Percentiles rank a stretch among this genome's conserved stretches.
Evolutionary conservation across 2,888 invertebrate species (phyloP).

Genomic region (Dyspetes luteomarginatus): DNA sequence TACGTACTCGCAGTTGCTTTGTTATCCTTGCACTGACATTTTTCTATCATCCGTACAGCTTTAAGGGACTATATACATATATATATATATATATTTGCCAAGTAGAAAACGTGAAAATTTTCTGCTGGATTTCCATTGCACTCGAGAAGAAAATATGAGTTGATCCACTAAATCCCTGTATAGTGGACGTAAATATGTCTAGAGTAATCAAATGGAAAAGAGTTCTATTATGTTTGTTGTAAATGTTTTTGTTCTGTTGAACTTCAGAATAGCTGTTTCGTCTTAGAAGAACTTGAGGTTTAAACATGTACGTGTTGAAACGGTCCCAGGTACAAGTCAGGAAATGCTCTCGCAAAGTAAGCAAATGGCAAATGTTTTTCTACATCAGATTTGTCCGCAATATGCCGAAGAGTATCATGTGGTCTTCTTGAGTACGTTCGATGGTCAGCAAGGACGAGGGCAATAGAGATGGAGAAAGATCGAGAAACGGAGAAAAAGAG

Average conservation of each 20-base stretch:
- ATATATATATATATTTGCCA: not conserved
- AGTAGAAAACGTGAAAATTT: too few relatives aligned
- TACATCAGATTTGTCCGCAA: not conserved
- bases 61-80: not conserved
- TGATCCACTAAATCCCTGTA: too few relatives aligned
- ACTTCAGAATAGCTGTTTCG: too few relatives aligned
- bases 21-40: not conserved
- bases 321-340: not conserved
- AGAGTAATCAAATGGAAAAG: too few relatives aligned
- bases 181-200: too few relatives aligned
- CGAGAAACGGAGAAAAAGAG: not conserved
- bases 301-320: not conserved
- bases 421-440: not conserved
- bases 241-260: too few relatives aligned
- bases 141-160: too few relatives aligned
- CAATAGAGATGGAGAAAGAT: not conserved
- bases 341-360: not conserved
- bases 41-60: too few relatives aligned
- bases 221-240: too few relatives aligned
- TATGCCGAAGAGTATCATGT: not conserved
- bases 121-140: too few relatives aligned
- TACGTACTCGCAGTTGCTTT: constrained; percentile 26
- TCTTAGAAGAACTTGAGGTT: not conserved
- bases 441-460: constrained; percentile 12
- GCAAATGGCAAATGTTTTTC: constrained; percentile 11